phyloP scores from a whole-genome alignment of 2,113 vertebrate genomes.

The Pelvicachromis taeniatus region DNA sequence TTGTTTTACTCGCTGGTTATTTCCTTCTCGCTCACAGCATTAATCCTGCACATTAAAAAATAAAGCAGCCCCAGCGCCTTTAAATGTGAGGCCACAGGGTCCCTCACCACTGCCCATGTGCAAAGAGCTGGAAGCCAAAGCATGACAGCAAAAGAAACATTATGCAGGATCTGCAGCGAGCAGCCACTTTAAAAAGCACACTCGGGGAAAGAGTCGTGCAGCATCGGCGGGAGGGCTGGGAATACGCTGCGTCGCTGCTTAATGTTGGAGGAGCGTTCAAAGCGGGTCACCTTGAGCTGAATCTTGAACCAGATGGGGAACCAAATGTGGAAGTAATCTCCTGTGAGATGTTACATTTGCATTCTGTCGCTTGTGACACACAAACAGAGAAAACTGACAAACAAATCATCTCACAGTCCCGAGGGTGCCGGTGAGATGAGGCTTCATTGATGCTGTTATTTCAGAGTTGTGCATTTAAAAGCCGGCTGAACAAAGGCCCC shows the following conservation, averaged over 20 bases:
- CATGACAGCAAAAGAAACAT: not conserved
- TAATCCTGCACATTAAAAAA: not conserved
- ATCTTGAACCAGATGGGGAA: not conserved
- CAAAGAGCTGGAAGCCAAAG: not conserved
- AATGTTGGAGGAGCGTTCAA: not conserved
- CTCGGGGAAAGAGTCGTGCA: not conserved
- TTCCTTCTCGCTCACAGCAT: not conserved
- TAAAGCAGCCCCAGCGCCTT: not conserved
- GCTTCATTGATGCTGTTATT: conserved; percentile 12
- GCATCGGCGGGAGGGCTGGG: not conserved
- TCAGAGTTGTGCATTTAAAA: not conserved
- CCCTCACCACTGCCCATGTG: too few relatives aligned
- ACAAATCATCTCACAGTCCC: not conserved
- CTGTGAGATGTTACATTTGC: not conserved
- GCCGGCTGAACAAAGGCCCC: not conserved
- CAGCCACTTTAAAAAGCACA: not conserved
- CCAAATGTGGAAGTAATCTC: not conserved
- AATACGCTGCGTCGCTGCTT: not conserved
- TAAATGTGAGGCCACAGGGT: not conserved
- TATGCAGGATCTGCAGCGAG: not conserved
- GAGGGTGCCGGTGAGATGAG: not conserved
- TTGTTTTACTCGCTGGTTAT: not conserved
- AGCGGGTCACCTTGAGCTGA: not conserved
- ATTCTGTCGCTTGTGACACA: not conserved
- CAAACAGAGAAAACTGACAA: not conserved